phyloP scores from a whole-genome alignment of 2,797 vertebrate genomes.

The Chelmon rostratus region DNA sequence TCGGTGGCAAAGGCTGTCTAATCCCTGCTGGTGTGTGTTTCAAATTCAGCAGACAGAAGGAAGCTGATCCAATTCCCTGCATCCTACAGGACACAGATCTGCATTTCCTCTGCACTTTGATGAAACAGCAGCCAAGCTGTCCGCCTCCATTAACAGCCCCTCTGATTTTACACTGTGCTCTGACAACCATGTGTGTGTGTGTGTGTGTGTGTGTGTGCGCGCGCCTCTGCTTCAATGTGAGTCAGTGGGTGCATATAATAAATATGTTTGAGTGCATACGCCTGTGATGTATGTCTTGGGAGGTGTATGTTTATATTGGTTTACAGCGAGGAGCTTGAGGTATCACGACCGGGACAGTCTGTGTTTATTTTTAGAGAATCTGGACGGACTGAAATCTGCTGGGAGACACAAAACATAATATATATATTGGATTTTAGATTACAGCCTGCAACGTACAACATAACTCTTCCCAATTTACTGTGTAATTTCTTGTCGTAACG shows the following conservation, averaged over 20 bases:
- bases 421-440: background rate
- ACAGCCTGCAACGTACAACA: background rate
- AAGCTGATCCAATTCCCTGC: slow-evolving; percentile 74
- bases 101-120: slow-evolving; percentile 80
- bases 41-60: slow-evolving; percentile 70
- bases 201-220: slow-evolving; percentile 38
- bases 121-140: slow-evolving; percentile 81
- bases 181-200: slow-evolving; percentile 67
- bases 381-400: slow-evolving; percentile 20
- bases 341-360: slow-evolving; percentile 26
- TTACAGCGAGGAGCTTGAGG: slow-evolving; percentile 38
- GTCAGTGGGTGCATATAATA: slow-evolving; percentile 54
- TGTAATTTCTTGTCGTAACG: background rate
- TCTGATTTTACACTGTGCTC: slow-evolving; percentile 75
- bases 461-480: background rate
- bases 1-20: slow-evolving; percentile 61
- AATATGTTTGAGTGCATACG: slow-evolving; percentile 56
- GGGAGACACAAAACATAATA: slow-evolving; percentile 7
- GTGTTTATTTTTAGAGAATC: slow-evolving; percentile 54
- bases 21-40: slow-evolving; percentile 68
- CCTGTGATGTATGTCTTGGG: slow-evolving; percentile 64
- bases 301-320: slow-evolving; percentile 53
- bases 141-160: slow-evolving; percentile 79
- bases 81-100: slow-evolving; percentile 80
- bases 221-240: background rate